Evolutionary conservation across 2,113 vertebrate genomes (phyloP).

Genomic region (Casuarius casuarius): DNA sequence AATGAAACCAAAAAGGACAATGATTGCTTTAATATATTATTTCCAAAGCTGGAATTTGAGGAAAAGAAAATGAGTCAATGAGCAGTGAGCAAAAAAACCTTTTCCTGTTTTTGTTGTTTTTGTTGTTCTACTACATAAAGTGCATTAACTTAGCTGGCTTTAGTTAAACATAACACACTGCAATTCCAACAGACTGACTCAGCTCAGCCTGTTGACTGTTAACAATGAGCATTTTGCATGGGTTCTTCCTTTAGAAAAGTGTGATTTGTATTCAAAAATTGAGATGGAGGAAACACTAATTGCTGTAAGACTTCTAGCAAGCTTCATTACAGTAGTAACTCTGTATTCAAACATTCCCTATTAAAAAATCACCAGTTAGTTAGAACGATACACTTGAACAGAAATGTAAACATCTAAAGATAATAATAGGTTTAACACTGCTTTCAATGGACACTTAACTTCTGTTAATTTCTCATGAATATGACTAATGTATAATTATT

Average conservation of each 20-base stretch:
- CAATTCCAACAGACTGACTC: background rate
- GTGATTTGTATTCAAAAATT: background rate
- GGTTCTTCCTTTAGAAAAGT: background rate
- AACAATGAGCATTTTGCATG: background rate
- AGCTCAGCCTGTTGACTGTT: background rate
- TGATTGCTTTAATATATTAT: background rate
- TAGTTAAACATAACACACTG: background rate
- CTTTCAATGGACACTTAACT: background rate
- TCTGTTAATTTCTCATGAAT: background rate
- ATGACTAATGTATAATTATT: background rate
- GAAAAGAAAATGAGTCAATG: background rate
- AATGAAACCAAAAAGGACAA: background rate
- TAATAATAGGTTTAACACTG: background rate
- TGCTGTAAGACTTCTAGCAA: background rate
- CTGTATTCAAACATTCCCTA: background rate
- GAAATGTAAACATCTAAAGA: background rate
- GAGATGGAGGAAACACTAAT: background rate
- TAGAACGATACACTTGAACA: background rate
- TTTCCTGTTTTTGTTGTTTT: background rate
- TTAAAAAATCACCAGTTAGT: background rate
- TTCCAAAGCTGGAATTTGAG: background rate
- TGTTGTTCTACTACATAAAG: background rate
- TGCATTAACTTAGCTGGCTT: background rate
- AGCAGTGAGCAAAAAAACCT: background rate
- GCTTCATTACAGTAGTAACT: background rate